Evolutionary conservation across 2,888 invertebrate genomes (phyloP).

Genomic region (Spatulosminthurus flaviceps): DNA sequence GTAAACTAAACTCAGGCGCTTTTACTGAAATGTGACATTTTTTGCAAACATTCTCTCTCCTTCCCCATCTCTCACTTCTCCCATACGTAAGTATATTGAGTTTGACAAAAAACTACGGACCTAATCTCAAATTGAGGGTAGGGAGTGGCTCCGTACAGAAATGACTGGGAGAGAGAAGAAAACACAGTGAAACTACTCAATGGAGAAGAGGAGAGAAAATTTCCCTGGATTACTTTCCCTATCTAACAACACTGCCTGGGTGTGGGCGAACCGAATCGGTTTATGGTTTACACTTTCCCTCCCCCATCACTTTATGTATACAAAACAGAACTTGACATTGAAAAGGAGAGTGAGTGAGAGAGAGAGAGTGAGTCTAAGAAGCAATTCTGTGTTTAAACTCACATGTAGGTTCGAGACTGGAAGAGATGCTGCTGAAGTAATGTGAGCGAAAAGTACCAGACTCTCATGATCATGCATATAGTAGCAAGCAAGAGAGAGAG

Average conservation of each 20-base stretch:
- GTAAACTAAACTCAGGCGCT: conserved; percentile 33
- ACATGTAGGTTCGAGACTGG: background rate
- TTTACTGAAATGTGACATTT: conserved; percentile 53
- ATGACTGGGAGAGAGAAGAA: background rate
- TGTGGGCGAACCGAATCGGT: conserved; percentile 3
- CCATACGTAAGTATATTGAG: background rate
- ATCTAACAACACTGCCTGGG: background rate
- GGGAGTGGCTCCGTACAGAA: background rate
- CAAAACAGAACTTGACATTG: conserved; percentile 13
- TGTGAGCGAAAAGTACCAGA: background rate
- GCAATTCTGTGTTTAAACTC: conserved; percentile 18
- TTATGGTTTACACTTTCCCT: conserved; percentile 12
- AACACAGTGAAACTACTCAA: background rate
- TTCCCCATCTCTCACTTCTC: background rate
- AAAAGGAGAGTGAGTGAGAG: background rate
- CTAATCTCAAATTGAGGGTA: conserved; percentile 35
- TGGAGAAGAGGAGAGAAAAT: background rate
- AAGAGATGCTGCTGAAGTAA: background rate
- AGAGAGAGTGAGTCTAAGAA: background rate
- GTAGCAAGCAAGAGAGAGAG: no score
- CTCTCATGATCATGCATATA: no score
- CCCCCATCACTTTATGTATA: conserved; percentile 14
- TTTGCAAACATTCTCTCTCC: conserved; percentile 45
- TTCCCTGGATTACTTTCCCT: conserved; percentile 13
- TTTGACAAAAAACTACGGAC: conserved; percentile 6